Evolutionary conservation across 2,797 vertebrate species (phyloP).

Genomic region (Arnoldichthys spilopterus): DNA sequence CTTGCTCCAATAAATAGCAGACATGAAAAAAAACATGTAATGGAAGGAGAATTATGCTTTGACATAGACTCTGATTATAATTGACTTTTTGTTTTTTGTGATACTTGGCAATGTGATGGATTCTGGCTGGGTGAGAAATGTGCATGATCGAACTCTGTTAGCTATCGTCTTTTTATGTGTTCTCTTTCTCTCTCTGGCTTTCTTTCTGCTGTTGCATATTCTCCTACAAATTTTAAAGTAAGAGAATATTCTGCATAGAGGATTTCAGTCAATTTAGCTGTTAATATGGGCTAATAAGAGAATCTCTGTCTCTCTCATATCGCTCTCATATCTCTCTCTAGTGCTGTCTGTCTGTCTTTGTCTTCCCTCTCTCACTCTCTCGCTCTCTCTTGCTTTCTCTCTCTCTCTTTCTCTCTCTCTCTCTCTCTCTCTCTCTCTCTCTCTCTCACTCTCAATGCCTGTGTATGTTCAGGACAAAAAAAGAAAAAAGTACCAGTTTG

Average conservation of each 20-base stretch:
- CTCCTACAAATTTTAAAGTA: background rate
- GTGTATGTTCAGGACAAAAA: background rate
- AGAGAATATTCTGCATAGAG: background rate
- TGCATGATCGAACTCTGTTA: slow-evolving; percentile 3
- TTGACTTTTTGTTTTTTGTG: slow-evolving; percentile 21
- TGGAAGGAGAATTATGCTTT: slow-evolving; percentile 47
- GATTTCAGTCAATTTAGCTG: slow-evolving; percentile 6
- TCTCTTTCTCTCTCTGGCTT: slow-evolving; percentile 15
- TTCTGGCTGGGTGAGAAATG: slow-evolving; percentile 2
- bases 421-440: background rate
- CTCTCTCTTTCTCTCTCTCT: background rate
- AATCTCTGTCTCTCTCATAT: background rate
- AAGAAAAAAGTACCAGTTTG: background rate
- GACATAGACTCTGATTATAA: slow-evolving; percentile 21
- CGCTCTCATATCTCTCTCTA: too few relatives aligned
- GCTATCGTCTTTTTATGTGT: background rate
- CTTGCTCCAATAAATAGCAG: slow-evolving; percentile 47
- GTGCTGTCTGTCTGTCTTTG: background rate
- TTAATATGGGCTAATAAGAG: background rate
- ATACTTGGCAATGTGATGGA: background rate
- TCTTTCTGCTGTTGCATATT: background rate
- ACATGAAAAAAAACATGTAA: slow-evolving; percentile 46
- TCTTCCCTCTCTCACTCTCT: too few relatives aligned
- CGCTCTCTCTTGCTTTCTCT: too few relatives aligned
- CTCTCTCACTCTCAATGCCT: background rate